Evolutionary conservation across 2,113 vertebrate species (phyloP).

Genomic region (Paradoxurus hermaphroditus): DNA sequence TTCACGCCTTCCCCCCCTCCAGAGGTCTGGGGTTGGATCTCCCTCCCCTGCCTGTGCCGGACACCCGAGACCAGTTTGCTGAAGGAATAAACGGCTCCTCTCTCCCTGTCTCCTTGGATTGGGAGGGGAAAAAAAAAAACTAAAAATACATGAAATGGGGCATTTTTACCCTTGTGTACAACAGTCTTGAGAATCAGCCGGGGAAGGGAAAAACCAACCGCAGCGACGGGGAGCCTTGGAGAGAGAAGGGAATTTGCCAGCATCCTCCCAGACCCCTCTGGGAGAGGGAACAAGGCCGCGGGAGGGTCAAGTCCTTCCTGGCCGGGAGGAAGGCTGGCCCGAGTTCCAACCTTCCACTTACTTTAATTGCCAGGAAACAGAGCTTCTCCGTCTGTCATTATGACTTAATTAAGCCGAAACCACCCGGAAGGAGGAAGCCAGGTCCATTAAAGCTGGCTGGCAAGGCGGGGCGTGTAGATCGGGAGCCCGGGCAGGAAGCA

Average conservation of each 20-base stretch:
- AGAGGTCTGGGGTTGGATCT: background rate
- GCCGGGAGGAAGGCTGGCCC: background rate
- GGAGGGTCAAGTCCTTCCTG: background rate
- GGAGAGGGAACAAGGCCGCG: accelerated
- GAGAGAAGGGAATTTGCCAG: accelerated
- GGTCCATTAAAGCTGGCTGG: background rate
- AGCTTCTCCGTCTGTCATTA: background rate
- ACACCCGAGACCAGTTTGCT: accelerated
- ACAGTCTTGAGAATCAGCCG: background rate
- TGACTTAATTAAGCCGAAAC: background rate
- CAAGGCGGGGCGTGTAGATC: background rate
- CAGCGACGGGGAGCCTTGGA: background rate
- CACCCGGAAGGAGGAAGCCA: background rate
- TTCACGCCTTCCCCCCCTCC: accelerated
- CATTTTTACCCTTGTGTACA: background rate
- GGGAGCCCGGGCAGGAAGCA: background rate
- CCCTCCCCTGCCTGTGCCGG: background rate
- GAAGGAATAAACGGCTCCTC: background rate
- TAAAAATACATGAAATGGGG: background rate
- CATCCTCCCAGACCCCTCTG: background rate
- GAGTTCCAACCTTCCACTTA: background rate
- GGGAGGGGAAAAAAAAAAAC: background rate
- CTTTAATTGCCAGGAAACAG: constrained; percentile 35
- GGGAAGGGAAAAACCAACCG: background rate
- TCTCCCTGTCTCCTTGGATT: background rate